Conservation (phyloP, 2,888 invertebrate genomes). For the Timema podura region DNA sequence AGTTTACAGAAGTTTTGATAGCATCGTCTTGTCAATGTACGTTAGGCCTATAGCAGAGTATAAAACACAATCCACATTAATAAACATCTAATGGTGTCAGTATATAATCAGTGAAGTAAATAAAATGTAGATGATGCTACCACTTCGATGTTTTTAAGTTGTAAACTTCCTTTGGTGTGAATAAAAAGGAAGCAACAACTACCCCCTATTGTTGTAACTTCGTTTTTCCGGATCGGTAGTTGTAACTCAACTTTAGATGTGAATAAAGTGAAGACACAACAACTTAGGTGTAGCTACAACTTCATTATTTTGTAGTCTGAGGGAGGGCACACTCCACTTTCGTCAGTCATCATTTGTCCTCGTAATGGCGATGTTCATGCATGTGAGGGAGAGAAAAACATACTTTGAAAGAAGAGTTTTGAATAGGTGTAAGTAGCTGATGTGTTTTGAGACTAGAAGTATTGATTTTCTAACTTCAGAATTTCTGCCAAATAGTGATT, state of each 20-base stretch:
- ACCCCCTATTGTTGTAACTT: too few species aligned
- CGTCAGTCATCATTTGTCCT: not conserved
- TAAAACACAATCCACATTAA: too few species aligned
- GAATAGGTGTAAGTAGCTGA: not conserved
- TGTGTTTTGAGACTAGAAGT: not conserved
- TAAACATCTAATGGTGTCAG: too few species aligned
- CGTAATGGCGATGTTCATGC: constrained; percentile 5
- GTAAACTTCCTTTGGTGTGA: too few species aligned
- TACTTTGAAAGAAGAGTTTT: not conserved
- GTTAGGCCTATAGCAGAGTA: too few species aligned
- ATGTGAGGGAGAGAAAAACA: not conserved
- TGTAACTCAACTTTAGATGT: not conserved
- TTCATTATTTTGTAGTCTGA: constrained; percentile 12
- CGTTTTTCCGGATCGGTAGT: not conserved
- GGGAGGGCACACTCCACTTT: not conserved
- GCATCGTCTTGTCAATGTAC: too few species aligned
- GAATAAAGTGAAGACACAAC: constrained; percentile 6
- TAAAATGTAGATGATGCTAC: too few species aligned
- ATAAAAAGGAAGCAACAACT: too few species aligned
- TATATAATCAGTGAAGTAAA: too few species aligned
- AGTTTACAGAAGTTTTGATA: too few species aligned
- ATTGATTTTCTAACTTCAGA: not conserved
- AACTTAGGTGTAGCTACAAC: constrained; percentile 4
- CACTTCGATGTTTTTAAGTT: too few species aligned
- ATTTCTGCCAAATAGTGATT: too few species aligned